Percentiles rank a stretch among this genome's conserved stretches.
phyloP scores from a whole-genome alignment of 2,797 vertebrate species.

The Argentina silus region DNA sequence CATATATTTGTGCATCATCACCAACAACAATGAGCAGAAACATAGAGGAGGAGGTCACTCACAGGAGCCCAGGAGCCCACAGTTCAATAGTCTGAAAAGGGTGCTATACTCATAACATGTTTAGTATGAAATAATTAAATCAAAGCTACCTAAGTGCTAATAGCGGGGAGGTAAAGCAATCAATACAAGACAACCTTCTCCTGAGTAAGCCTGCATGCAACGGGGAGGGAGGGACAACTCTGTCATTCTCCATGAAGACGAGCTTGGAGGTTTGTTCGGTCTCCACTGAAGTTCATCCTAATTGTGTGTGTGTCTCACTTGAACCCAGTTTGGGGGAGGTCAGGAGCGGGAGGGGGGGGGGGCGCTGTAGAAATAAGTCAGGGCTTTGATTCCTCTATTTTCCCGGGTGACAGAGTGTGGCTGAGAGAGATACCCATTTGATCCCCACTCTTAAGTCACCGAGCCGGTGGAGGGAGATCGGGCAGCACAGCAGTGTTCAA shows the following conservation, averaged over 20 bases:
- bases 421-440: constrained; percentile 74
- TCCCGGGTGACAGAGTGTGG: constrained; percentile 50
- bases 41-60: background rate
- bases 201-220: constrained; percentile 10
- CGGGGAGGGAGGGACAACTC: background rate
- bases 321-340: constrained; percentile 37
- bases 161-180: background rate
- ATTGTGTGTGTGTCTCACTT: constrained; percentile 55
- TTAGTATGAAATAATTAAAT: no score
- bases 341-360: constrained; percentile 5
- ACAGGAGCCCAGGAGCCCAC: background rate
- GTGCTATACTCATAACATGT: no score
- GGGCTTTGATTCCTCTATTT: constrained; percentile 54
- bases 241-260: constrained; percentile 1
- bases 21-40: background rate
- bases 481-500: constrained; percentile 67
- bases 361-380: constrained; percentile 47
- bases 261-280: constrained; percentile 36
- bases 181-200: constrained; percentile 41
- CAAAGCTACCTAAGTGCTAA: no score
- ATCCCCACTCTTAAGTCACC: constrained; percentile 60
- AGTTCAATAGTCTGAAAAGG: no score
- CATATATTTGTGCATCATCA: background rate
- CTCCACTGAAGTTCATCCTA: constrained; percentile 42
- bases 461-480: constrained; percentile 53